Base-by-base conservation (phyloP, 2,888 invertebrate species). In the Caenorhabditis auriculariae region DNA sequence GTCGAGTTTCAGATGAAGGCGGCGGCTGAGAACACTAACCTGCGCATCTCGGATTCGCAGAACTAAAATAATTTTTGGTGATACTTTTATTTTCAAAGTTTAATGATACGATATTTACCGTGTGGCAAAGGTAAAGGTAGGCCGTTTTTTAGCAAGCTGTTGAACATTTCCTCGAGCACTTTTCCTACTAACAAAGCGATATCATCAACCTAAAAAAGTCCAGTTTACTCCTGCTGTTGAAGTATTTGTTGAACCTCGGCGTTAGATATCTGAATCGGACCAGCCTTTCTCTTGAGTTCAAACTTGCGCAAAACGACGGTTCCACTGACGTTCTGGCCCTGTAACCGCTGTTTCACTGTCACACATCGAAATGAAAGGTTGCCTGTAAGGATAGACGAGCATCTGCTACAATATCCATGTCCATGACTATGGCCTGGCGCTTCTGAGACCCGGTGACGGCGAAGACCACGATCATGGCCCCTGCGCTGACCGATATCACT, bases 351-450 rank as follows among this genome's bases (percentile, higher is more conserved):
- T 17, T 35, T 23, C 6, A n/a, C 28, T 42, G 6, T 26, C n/a
- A 21, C 38, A 53, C 15, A 32, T 19, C 3, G 6, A 35, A 41
- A 21, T 15, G 23, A 29, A 7, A 21, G 7, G 32, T 23, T 35
- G 68, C 70, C 49, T 67, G 54, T 17, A 72, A 48, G 6, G 57
- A 59, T 6, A 74, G 48, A 29, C 53, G 52, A 3, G 72, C 66
- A 29, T 72, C 69, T 3, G 71, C 75, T 9, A 75, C 72, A 5
- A 69, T 67, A 38, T 75, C 75, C 44, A 75, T 42, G 52, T 73
- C 69, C 29, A 75, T 66, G 4, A 72, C 65, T 7, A 66, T 68
- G 4, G 62, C 69, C 51, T 75, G 75, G 19, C 52, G 52, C 29
- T 63, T 58, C n/a, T 58, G 48, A 3, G 51, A 54, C 37, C 60